Conservation (phyloP, 2,888 invertebrate species). For the Caenorhabditis angaria region DNA sequence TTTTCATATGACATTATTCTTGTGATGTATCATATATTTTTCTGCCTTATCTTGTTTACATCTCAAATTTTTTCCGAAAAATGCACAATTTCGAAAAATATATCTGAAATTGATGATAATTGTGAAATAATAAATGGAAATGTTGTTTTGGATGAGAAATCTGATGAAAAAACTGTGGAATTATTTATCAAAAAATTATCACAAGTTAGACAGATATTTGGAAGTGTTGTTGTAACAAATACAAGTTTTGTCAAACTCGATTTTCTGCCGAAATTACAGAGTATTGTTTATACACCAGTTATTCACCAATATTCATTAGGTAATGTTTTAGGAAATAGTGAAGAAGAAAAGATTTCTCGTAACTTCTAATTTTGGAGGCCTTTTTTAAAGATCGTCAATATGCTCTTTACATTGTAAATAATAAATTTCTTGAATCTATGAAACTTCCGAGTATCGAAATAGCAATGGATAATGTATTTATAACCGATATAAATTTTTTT, state of each 20-base stretch:
- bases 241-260: conserved; percentile 1
- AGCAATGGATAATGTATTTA: not conserved
- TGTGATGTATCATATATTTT: no score
- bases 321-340: no score
- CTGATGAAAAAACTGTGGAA: not conserved
- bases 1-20: no score
- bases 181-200: conserved; percentile 5
- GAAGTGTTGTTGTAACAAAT: not conserved
- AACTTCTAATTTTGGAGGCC: no score
- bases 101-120: not conserved
- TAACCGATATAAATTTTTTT: not conserved
- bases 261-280: not conserved
- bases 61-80: no score
- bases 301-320: no score
- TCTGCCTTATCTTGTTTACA: no score
- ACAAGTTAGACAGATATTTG: conserved; percentile 2
- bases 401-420: not conserved
- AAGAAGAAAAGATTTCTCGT: no score
- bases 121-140: not conserved
- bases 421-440: not conserved
- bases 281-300: not conserved
- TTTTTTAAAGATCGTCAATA: not conserved
- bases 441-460: not conserved
- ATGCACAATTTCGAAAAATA: not conserved
- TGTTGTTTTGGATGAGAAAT: not conserved